A percentile compares a stretch with the other conserved stretches of the same genome.
These are phyloP conservation scores for Poecile montanus DNA, from an alignment of 2,797 vertebrate genomes.

Conservation along the genomic window DNA sequence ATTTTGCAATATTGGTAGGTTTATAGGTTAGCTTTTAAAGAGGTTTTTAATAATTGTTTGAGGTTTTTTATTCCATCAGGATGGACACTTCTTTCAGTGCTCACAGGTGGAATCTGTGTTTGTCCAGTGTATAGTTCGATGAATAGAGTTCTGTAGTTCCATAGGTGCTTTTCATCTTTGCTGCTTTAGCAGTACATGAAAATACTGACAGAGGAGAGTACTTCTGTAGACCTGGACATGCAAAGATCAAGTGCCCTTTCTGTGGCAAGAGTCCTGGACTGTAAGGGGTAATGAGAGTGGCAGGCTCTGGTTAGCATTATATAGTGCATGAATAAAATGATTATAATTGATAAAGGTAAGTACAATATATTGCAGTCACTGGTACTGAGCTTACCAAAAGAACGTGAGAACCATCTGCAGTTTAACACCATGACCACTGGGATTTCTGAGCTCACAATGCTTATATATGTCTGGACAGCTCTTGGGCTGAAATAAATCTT, in stretches of 20 bases:
- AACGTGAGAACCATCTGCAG: background rate
- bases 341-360: background rate
- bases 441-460: background rate
- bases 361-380: background rate
- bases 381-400: background rate
- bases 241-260: background rate
- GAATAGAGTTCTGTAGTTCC: background rate
- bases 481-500: background rate
- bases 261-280: background rate
- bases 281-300: background rate
- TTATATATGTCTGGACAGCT: background rate
- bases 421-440: background rate
- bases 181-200: background rate
- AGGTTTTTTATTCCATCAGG: background rate
- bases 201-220: background rate
- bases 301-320: background rate
- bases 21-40: background rate
- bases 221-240: background rate
- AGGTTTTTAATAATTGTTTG: background rate
- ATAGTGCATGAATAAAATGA: background rate
- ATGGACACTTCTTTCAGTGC: background rate
- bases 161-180: background rate
- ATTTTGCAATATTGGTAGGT: background rate
- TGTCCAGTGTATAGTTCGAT: accelerated
- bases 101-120: background rate